These are phyloP conservation scores for Diachasmimorpha longicaudata DNA, from an alignment of 1,140 invertebrate species.

Conservation along the genomic window DNA sequence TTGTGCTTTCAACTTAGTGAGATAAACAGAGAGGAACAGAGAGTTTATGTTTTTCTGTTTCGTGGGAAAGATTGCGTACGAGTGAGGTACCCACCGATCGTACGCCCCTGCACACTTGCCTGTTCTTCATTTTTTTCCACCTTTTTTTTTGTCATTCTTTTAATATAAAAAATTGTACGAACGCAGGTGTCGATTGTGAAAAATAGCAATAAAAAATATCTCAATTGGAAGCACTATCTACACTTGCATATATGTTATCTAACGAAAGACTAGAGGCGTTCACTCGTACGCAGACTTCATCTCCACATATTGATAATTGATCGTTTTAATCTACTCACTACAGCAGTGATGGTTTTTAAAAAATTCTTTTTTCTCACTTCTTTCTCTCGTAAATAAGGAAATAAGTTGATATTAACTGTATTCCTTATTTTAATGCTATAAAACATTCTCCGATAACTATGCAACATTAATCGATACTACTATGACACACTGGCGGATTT, in stretches of 20 bases:
- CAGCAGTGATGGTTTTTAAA: slow-evolving; percentile 24
- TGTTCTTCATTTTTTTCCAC: slow-evolving; percentile 8
- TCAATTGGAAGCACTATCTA: slow-evolving; percentile 28
- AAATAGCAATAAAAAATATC: slow-evolving; percentile 31
- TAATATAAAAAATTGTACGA: slow-evolving; percentile 29
- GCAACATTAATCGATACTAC: slow-evolving; percentile 31
- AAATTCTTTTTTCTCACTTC: neutral
- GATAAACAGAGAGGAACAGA: slow-evolving; percentile 25
- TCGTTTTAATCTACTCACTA: slow-evolving; percentile 9
- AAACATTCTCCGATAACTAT: slow-evolving; percentile 24
- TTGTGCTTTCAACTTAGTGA: neutral
- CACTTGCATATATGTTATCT: slow-evolving; percentile 18
- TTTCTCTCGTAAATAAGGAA: slow-evolving; percentile 12
- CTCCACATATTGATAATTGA: neutral
- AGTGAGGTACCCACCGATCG: neutral
- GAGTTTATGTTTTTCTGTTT: slow-evolving; percentile 15
- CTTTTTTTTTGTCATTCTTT: neutral
- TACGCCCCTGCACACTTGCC: neutral
- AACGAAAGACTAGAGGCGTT: slow-evolving; percentile 23
- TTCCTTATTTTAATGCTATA: slow-evolving; percentile 25
- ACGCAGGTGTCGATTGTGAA: slow-evolving; percentile 30
- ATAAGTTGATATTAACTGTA: slow-evolving; percentile 14
- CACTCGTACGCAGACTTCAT: slow-evolving; percentile 22
- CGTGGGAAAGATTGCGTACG: slow-evolving; percentile 3
- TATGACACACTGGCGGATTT: slow-evolving; percentile 19